These are phyloP conservation scores for Aleiodes alternator DNA, from an alignment of 2,888 invertebrate species.

Conservation along the genomic window DNA sequence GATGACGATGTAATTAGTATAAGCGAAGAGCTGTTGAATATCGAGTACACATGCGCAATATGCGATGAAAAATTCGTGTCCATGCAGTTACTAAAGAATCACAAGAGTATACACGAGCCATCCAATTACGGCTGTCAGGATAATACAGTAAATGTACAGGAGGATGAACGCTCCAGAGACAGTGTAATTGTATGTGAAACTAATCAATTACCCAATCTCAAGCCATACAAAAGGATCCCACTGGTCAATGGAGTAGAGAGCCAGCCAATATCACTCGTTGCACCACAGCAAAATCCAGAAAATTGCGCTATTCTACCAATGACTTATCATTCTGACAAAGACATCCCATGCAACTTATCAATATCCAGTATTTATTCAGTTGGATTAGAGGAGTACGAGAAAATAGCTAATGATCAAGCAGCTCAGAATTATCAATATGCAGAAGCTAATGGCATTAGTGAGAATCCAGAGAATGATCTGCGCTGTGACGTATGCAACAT, in stretches of 20 bases:
- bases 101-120: slow-evolving; percentile 16
- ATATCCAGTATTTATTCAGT: slow-evolving; percentile 39
- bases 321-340: not conserved
- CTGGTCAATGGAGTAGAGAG: too few species aligned
- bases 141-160: not conserved
- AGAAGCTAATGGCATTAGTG: not conserved
- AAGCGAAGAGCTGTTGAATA: not conserved
- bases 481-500: slow-evolving; percentile 42
- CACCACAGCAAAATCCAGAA: too few species aligned
- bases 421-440: not conserved
- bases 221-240: too few species aligned
- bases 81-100: slow-evolving; percentile 2
- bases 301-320: too few species aligned
- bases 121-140: not conserved
- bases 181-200: too few species aligned
- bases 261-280: too few species aligned
- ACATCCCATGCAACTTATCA: slow-evolving; percentile 7
- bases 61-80: slow-evolving; percentile 50
- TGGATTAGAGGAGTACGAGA: slow-evolving; percentile 35
- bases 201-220: too few species aligned
- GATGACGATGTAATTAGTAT: not conserved
- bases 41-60: slow-evolving; percentile 49
- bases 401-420: slow-evolving; percentile 18
- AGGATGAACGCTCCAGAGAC: too few species aligned
- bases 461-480: not conserved